phyloP scores from a whole-genome alignment of 2,797 vertebrate genomes.

The Epinephelus malabaricus region DNA sequence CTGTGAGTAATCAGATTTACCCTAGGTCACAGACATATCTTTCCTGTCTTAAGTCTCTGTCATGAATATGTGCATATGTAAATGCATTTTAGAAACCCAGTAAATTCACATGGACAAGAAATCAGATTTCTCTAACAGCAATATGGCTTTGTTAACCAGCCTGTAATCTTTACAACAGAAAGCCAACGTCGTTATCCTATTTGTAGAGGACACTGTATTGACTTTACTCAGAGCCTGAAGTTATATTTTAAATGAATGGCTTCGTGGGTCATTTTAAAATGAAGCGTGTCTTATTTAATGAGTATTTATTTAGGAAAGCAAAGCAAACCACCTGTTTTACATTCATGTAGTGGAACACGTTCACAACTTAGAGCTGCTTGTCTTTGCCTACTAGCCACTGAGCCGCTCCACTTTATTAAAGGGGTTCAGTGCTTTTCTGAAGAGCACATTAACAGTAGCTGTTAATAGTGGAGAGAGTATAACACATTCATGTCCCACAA shows the following conservation, averaged over 20 bases:
- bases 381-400: conserved; percentile 12
- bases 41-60: background rate
- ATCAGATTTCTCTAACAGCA: background rate
- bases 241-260: background rate
- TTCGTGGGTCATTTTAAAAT: background rate
- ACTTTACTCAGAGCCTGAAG: background rate
- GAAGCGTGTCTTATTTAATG: background rate
- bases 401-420: conserved; percentile 22
- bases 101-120: background rate
- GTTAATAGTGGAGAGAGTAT: conserved; percentile 3
- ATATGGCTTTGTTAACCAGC: background rate
- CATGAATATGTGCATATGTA: background rate
- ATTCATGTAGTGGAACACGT: conserved; percentile 18
- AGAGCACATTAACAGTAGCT: conserved; percentile 29
- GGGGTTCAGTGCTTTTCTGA: conserved; percentile 20
- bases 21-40: background rate
- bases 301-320: background rate
- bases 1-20: background rate
- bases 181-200: background rate
- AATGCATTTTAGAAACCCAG: background rate
- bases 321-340: conserved; percentile 15
- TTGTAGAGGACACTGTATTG: background rate
- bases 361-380: conserved; percentile 20
- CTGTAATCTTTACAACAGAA: background rate
- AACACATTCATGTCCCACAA: conserved; percentile 12